Conservation (phyloP, 1,140 invertebrate species). For the Eumaeus atala region DNA sequence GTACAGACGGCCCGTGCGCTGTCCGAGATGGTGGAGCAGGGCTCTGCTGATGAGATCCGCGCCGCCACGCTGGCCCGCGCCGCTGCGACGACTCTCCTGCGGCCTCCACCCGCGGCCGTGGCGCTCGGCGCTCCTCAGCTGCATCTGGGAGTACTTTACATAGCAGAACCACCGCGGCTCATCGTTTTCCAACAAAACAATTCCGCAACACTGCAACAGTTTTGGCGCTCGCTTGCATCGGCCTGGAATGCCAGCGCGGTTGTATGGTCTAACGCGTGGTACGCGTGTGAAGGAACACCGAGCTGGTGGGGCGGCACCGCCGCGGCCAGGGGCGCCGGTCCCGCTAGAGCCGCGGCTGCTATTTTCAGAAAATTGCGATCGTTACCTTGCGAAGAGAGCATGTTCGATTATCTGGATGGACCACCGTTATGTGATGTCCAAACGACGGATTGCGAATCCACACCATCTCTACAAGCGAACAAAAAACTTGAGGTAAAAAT, state of each 20-base stretch:
- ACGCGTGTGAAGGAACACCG: slow-evolving; percentile 43
- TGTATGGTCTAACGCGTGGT: slow-evolving; percentile 63
- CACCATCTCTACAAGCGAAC: slow-evolving; percentile 30
- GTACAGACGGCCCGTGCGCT: slow-evolving; percentile 54
- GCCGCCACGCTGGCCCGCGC: slow-evolving; percentile 56
- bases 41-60: slow-evolving; percentile 45
- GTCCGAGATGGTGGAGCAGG: slow-evolving; percentile 54
- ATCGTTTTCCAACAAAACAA: slow-evolving; percentile 65
- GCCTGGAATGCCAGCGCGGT: slow-evolving; percentile 58
- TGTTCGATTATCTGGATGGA: slow-evolving; percentile 52
- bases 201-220: slow-evolving; percentile 50
- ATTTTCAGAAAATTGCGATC: slow-evolving; percentile 44
- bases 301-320: slow-evolving; percentile 60
- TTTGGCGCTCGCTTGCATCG: slow-evolving; percentile 61
- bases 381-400: slow-evolving; percentile 49
- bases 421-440: slow-evolving; percentile 44
- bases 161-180: slow-evolving; percentile 47
- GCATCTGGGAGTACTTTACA: slow-evolving; percentile 61
- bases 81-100: slow-evolving; percentile 46
- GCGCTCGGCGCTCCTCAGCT: slow-evolving; percentile 65
- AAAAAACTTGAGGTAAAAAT: slow-evolving; percentile 41
- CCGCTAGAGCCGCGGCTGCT: slow-evolving; percentile 47
- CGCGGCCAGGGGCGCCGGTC: slow-evolving; percentile 43
- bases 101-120: slow-evolving; percentile 54
- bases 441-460: slow-evolving; percentile 51